A percentile compares a stretch with the other conserved stretches of the same genome.
Evolutionary conservation across 2,113 vertebrate species (phyloP).

Genomic region (Salvelinus sp.): DNA sequence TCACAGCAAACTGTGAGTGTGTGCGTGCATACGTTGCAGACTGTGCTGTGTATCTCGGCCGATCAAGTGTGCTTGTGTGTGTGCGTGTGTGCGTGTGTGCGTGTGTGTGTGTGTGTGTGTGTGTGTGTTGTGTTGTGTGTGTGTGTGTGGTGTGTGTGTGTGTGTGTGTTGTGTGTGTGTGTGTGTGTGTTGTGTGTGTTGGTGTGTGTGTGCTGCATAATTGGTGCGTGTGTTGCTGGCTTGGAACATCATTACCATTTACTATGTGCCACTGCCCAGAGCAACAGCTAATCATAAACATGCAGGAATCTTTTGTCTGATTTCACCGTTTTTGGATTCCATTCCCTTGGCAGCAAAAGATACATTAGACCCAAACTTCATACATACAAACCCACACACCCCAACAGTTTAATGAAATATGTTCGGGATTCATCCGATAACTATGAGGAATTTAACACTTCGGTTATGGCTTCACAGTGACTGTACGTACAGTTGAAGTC

Average conservation of each 20-base stretch:
- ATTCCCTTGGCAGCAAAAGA: constrained; percentile 3
- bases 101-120: no score
- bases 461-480: no score
- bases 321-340: constrained; percentile 29
- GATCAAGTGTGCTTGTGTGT: neutral
- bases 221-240: constrained; percentile 10
- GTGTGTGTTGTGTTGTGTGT: neutral
- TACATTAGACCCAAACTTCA: no score
- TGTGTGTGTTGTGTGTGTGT: neutral
- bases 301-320: constrained; percentile 28
- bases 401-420: no score
- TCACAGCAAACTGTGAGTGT: neutral
- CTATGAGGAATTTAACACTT: no score
- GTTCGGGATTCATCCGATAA: no score
- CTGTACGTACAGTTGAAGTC: no score
- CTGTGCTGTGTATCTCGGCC: neutral
- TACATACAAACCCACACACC: no score
- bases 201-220: no score
- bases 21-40: neutral
- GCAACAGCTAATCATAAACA: constrained; percentile 19
- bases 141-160: neutral
- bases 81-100: neutral
- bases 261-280: constrained; percentile 1
- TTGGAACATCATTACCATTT: constrained; percentile 7
- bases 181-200: no score